Conservation (phyloP, 30 jellyfish, hydroid and myxozoan genomes). For the Aurelia aurita region DNA sequence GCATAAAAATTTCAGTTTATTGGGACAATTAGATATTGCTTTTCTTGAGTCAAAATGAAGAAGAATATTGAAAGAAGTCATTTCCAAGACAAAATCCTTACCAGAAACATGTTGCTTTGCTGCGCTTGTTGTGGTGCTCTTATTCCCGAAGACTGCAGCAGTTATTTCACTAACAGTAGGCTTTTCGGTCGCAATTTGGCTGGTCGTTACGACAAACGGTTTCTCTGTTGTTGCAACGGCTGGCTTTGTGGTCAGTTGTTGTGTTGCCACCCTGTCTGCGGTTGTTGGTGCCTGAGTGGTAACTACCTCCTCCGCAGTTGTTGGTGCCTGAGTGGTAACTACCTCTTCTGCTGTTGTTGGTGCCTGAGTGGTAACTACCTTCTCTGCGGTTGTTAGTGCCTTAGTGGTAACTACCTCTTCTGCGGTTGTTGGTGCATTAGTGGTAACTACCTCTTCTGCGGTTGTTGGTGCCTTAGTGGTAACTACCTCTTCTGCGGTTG, state of each 20-base stretch:
- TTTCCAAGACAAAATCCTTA: neutral
- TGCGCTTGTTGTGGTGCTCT: neutral
- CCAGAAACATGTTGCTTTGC: constrained; percentile 31
- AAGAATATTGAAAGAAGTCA: too few species aligned
- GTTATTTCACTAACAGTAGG: constrained; percentile 27
- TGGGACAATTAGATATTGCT: too few species aligned
- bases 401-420: constrained; percentile 21
- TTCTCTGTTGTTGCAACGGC: constrained; percentile 2
- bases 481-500: constrained; percentile 28
- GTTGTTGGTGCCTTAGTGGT: constrained; percentile 11
- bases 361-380: too few species aligned
- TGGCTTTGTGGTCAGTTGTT: neutral
- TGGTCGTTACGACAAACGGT: constrained; percentile 13
- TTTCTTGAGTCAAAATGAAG: too few species aligned
- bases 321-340: constrained; percentile 7
- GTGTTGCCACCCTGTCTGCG: neutral
- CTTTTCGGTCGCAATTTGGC: constrained; percentile 33
- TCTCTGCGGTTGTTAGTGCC: constrained; percentile 16
- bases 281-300: constrained; percentile 4
- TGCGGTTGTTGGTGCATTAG: constrained; percentile 41
- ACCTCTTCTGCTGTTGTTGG: neutral
- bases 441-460: neutral
- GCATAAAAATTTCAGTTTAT: too few species aligned
- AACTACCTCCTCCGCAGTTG: neutral
- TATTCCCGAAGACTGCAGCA: constrained; percentile 2